Conservation (phyloP, 2,888 invertebrate genomes). For the Lepidochrysops patricia region DNA sequence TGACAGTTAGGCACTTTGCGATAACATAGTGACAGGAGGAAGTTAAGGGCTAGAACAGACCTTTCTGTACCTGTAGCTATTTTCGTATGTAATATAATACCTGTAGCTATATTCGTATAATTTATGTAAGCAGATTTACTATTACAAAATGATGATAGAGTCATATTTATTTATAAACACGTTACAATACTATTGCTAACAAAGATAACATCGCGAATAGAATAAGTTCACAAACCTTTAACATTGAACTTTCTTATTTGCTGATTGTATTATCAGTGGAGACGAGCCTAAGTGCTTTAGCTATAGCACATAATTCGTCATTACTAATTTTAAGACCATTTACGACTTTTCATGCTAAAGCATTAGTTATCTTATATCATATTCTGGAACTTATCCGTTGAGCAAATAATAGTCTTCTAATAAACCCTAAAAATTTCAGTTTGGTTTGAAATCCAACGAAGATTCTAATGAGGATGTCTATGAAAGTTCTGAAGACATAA, state of each 20-base stretch:
- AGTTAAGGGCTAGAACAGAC: too few species aligned
- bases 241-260: not conserved
- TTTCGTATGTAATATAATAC: too few species aligned
- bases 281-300: not conserved
- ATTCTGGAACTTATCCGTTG: not conserved
- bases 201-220: not conserved
- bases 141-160: not conserved
- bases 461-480: not conserved
- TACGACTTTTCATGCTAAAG: too few species aligned
- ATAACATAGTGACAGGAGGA: not conserved
- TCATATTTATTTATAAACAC: not conserved
- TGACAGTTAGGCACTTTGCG: not conserved
- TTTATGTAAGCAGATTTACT: too few species aligned
- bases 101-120: too few species aligned
- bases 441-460: not conserved
- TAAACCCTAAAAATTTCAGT: not conserved
- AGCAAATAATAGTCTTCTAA: not conserved
- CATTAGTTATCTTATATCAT: too few species aligned
- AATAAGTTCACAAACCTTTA: slow-evolving; percentile 1
- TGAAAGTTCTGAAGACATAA: not conserved
- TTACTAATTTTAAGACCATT: not conserved
- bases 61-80: too few species aligned
- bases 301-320: not conserved
- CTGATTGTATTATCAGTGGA: not conserved
- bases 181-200: not conserved